phyloP scores from a whole-genome alignment of 35 echinoderm and acorn worm species.

The Chiridota heheva region DNA sequence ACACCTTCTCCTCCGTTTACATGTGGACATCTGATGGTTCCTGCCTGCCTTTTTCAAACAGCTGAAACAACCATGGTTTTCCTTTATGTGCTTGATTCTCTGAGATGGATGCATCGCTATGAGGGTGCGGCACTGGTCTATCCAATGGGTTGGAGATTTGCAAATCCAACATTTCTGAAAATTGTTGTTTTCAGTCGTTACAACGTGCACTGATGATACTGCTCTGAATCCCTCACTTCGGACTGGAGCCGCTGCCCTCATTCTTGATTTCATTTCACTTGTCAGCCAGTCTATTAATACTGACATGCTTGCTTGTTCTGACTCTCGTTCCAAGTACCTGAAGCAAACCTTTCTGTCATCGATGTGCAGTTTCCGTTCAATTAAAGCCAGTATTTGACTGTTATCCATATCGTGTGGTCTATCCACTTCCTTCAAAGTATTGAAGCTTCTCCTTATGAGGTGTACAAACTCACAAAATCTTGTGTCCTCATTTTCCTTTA shows the following conservation, averaged over 20 bases:
- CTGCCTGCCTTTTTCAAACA: constrained; percentile 61
- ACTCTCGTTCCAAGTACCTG: constrained; percentile 28
- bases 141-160: constrained; percentile 37
- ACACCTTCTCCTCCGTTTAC: constrained; percentile 34
- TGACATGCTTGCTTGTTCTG: constrained; percentile 19
- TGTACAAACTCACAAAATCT: constrained; percentile 56
- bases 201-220: not conserved
- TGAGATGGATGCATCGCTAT: constrained; percentile 1
- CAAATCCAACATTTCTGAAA: constrained; percentile 68
- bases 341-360: too few relatives aligned
- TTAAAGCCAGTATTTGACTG: too few relatives aligned
- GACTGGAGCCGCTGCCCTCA: constrained; percentile 52
- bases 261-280: constrained; percentile 46
- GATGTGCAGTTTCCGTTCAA: too few relatives aligned
- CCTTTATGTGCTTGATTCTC: constrained; percentile 30
- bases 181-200: not conserved
- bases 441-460: constrained; percentile 60
- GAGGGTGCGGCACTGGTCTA: constrained; percentile 26
- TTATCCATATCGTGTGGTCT: constrained; percentile 33
- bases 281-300: constrained; percentile 36
- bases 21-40: constrained; percentile 29
- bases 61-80: constrained; percentile 52
- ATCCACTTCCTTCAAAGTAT: constrained; percentile 57
- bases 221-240: constrained; percentile 1
- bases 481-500: constrained; percentile 41